phyloP scores from a whole-genome alignment of 2,888 invertebrate genomes.

The Odontocerum albicorne region DNA sequence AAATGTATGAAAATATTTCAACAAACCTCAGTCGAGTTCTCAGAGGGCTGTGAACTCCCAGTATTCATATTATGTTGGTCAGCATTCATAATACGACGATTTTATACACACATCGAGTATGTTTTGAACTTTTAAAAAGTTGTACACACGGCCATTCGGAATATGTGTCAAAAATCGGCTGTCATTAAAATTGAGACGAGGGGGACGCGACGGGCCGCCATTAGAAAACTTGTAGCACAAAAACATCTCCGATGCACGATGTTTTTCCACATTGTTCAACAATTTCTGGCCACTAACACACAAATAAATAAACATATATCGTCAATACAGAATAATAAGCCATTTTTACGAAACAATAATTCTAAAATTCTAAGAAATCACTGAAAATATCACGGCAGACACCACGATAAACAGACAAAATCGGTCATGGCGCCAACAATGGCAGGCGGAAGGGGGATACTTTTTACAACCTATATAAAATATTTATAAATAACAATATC shows the following conservation, averaged over 20 bases:
- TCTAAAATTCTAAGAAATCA: constrained; percentile 5
- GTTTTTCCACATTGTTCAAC: constrained; percentile 24
- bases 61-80: constrained; percentile 60
- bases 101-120: constrained; percentile 28
- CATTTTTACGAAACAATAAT: constrained; percentile 11
- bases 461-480: constrained; percentile 14
- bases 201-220: constrained; percentile 70
- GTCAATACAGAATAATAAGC: not conserved
- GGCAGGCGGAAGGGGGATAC: constrained; percentile 24
- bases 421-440: constrained; percentile 31
- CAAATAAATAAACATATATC: not conserved
- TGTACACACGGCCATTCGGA: constrained; percentile 18
- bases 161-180: constrained; percentile 54
- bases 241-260: constrained; percentile 45
- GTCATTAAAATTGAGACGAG: constrained; percentile 66
- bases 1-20: too few relatives aligned
- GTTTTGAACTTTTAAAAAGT: constrained; percentile 40
- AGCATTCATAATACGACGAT: constrained; percentile 54
- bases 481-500: not conserved
- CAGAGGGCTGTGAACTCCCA: constrained; percentile 61
- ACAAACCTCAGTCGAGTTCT: constrained; percentile 55
- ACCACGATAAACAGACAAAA: constrained; percentile 27
- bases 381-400: constrained; percentile 14
- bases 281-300: constrained; percentile 10
- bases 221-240: constrained; percentile 60